These are phyloP conservation scores for Nixonia krombeini DNA, from an alignment of 1,140 invertebrate genomes.

Conservation along the genomic window DNA sequence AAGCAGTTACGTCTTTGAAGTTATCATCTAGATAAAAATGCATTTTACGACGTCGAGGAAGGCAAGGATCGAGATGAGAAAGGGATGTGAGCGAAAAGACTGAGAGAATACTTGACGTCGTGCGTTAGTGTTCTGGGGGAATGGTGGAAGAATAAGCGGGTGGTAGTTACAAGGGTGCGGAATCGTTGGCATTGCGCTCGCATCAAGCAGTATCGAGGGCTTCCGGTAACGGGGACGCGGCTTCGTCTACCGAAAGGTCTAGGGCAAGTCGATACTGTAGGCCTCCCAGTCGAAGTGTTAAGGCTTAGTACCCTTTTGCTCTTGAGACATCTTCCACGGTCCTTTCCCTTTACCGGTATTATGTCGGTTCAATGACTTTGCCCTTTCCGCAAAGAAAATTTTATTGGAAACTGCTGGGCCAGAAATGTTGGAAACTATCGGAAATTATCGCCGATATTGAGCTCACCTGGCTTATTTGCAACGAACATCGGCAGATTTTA, in stretches of 20 bases:
- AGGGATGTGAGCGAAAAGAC: conserved; percentile 10
- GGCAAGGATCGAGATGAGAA: conserved; percentile 21
- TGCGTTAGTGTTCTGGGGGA: conserved; percentile 15
- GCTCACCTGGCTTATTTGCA: too few relatives aligned
- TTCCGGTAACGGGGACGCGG: conserved; percentile 33
- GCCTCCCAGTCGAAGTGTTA: conserved; percentile 40
- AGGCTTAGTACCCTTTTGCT: conserved; percentile 34
- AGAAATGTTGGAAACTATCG: too few relatives aligned
- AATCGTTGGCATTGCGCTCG: conserved; percentile 32
- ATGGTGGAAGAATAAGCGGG: conserved; percentile 15
- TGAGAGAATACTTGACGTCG: conserved; percentile 30
- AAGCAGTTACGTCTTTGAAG: too few relatives aligned
- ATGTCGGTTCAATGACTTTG: too few relatives aligned
- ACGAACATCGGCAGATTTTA: too few relatives aligned
- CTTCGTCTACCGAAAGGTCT: conserved; percentile 45
- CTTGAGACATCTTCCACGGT: conserved; percentile 20
- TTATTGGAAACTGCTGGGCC: too few relatives aligned
- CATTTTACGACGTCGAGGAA: too few relatives aligned
- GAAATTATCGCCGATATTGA: too few relatives aligned
- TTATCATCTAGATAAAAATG: too few relatives aligned
- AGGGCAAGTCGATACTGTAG: conserved; percentile 45
- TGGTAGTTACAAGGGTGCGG: conserved; percentile 8
- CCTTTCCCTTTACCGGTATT: conserved; percentile 33
- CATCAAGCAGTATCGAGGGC: conserved; percentile 31
- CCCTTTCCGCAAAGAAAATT: too few relatives aligned